These are phyloP conservation scores for Brassicogethes aeneus DNA, from an alignment of 2,888 invertebrate species.

Conservation along the genomic window DNA sequence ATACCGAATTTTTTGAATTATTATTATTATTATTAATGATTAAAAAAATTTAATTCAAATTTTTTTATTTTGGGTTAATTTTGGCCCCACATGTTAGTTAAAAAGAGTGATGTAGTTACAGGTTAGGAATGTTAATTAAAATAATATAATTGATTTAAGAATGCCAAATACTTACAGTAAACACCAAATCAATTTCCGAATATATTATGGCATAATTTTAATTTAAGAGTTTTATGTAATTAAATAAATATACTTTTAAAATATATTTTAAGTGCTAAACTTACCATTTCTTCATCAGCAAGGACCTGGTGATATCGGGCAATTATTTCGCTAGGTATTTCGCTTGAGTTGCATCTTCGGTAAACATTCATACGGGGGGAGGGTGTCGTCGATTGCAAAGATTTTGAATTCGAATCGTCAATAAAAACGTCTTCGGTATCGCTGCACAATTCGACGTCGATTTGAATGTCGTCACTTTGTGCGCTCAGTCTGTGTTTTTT, in stretches of 20 bases:
- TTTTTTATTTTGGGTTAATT: no score
- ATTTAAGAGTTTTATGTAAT: no score
- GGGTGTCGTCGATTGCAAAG: constrained; percentile 7
- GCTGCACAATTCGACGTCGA: constrained; percentile 31
- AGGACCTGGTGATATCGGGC: constrained; percentile 31
- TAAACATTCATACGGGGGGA: constrained; percentile 11
- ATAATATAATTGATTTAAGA: no score
- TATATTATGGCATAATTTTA: no score
- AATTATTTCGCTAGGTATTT: constrained; percentile 31
- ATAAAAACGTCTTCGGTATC: constrained; percentile 38
- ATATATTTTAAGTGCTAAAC: constrained; percentile 2
- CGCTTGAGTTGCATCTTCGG: constrained; percentile 16
- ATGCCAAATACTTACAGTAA: no score
- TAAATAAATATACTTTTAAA: neutral
- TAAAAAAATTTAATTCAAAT: no score
- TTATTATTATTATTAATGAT: no score
- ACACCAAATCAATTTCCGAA: no score
- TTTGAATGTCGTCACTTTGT: constrained; percentile 35
- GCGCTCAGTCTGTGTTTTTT: constrained; percentile 41
- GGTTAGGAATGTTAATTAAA: no score
- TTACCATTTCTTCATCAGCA: constrained; percentile 25
- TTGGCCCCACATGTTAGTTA: no score
- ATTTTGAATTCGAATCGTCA: constrained; percentile 22
- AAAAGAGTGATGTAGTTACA: no score
- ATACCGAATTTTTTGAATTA: no score